Evolutionary conservation across 2,113 vertebrate species (phyloP), one percentile per base, ranked within the genome.

Genomic region (Pleuronectes platessa): DNA sequence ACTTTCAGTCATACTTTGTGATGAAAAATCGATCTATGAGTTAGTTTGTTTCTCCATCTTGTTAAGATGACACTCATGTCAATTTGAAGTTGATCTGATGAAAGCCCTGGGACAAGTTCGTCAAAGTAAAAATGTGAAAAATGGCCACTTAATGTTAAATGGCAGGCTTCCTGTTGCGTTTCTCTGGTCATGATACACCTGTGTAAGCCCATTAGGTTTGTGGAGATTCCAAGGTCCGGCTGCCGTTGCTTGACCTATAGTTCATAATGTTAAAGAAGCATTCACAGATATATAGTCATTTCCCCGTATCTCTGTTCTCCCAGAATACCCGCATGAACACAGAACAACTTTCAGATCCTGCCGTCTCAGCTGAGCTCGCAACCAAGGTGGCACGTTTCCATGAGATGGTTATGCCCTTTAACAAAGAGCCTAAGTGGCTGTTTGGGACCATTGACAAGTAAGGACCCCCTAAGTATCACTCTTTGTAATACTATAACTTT

Each of bases 331-430:
- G 95, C 13, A 89, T 97, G 94, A 72, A 64, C 71, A 98, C 97
- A 0, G 88, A 92, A 37, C 96, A 98, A 69, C 94, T 99, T 42
- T 88, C 85, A 24, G 87, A 95, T 14, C 94, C 97, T 0, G 27
- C 74, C 51, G 86, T 97, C 53, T 99, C 97, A 0, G 87, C 88
- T 21, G 96, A 96, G 92, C 96, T 99, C 0, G 97, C 97, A 0
- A 78, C 58, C 2, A 98, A 96, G 87, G 68, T 99, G 95, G 95
- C 97, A 1, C 93, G 72, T 13, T 98, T 98, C 91, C 98, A 99
- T 0, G 85, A 90, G n/a, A 99, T 99, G 97, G 87, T 88, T 49
- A 99, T 99, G 98, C 97, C 98, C 35, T 99, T 99, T 88, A 97
- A 97, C 89, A 99, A 99, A 87, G 95, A 97, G 86, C 97, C 98